Percentiles rank a stretch among this genome's conserved stretches.
Evolutionary conservation across 2,797 vertebrate genomes (phyloP).

Genomic region (Manis javanica): DNA sequence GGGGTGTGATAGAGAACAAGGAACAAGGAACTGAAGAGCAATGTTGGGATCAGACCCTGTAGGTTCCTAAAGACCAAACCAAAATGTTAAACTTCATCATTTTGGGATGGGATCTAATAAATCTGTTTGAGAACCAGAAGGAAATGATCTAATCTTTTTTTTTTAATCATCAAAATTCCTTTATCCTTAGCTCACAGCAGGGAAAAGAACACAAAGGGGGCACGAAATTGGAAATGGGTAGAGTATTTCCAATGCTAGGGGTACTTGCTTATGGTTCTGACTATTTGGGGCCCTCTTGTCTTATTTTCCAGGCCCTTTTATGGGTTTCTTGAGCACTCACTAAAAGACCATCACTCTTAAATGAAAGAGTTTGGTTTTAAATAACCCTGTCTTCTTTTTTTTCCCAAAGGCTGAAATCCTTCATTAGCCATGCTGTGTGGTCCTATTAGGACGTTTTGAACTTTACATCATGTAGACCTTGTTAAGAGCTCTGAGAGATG

Average conservation of each 20-base stretch:
- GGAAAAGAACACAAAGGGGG: neutral
- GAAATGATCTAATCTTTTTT: neutral
- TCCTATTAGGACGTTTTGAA: neutral
- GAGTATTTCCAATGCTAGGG: neutral
- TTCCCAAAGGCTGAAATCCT: conserved; percentile 1
- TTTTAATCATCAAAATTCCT: neutral
- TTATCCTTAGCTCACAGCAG: neutral
- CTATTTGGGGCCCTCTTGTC: neutral
- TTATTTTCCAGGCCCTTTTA: neutral
- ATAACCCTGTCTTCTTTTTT: neutral
- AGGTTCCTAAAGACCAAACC: neutral
- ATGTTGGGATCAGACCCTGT: neutral
- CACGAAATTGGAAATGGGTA: neutral
- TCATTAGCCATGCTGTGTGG: neutral
- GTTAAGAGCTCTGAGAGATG: neutral
- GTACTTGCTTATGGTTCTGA: neutral
- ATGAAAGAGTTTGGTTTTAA: conserved; percentile 23
- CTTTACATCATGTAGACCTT: neutral
- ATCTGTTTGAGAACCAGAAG: neutral
- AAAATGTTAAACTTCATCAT: neutral
- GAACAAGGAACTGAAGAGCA: neutral
- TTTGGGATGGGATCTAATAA: neutral
- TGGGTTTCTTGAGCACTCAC: neutral
- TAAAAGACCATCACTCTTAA: conserved; percentile 37
- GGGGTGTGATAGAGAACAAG: neutral